Evolutionary conservation across 1,140 invertebrate species (phyloP).

Genomic region (Cataglyphis hispanica): DNA sequence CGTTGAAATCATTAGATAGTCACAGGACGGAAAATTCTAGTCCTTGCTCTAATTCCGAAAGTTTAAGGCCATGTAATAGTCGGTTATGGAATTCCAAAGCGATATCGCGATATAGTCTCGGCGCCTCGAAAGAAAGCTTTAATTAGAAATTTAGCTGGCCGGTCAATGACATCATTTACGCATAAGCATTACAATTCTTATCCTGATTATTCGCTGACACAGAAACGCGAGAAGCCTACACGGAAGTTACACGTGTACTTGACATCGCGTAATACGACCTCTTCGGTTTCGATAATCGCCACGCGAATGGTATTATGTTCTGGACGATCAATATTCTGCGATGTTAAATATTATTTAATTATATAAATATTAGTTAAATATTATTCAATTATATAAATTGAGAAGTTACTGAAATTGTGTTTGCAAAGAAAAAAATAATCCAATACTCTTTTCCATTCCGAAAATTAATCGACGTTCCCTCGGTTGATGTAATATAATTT

Average conservation of each 20-base stretch:
- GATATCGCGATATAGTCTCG: background rate
- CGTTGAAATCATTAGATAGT: slow-evolving; percentile 41
- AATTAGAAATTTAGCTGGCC: background rate
- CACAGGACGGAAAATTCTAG: slow-evolving; percentile 21
- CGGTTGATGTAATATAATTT: background rate
- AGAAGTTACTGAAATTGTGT: background rate
- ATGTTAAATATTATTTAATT: background rate
- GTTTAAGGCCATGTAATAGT: slow-evolving; percentile 30
- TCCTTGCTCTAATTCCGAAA: slow-evolving; percentile 37
- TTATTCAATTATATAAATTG: background rate
- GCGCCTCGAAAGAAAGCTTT: background rate
- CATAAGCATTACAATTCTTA: slow-evolving; percentile 41
- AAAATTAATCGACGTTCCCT: background rate
- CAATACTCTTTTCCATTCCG: background rate
- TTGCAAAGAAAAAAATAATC: background rate
- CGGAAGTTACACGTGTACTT: slow-evolving; percentile 72
- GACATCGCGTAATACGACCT: slow-evolving; percentile 67
- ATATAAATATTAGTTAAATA: background rate
- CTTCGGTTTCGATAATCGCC: slow-evolving; percentile 7
- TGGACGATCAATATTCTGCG: background rate
- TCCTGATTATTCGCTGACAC: slow-evolving; percentile 42
- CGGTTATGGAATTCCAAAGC: background rate
- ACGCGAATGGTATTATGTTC: slow-evolving; percentile 33
- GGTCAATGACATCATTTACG: slow-evolving; percentile 3
- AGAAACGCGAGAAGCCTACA: slow-evolving; percentile 64